Evolutionary conservation across 2,113 vertebrate genomes (phyloP).

Genomic region (Cottus gobio): DNA sequence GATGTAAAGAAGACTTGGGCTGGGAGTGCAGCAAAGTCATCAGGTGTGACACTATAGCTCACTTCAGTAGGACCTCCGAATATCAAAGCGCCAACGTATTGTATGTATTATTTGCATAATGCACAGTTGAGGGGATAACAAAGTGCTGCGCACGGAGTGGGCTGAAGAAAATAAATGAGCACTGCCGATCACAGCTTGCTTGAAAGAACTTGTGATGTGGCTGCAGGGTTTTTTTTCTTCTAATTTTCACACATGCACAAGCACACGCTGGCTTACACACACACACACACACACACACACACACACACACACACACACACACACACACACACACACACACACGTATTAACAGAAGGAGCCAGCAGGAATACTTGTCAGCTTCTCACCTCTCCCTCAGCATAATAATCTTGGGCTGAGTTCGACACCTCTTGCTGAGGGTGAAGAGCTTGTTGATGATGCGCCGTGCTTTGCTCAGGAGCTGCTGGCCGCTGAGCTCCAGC

Average conservation of each 20-base stretch:
- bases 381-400: slow-evolving; percentile 86
- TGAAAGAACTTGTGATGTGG: slow-evolving; percentile 52
- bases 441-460: slow-evolving; percentile 84
- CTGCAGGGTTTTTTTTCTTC: slow-evolving; percentile 39
- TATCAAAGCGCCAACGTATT: slow-evolving; percentile 60
- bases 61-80: slow-evolving; percentile 58
- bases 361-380: slow-evolving; percentile 42
- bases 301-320: slow-evolving; percentile 24
- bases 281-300: slow-evolving; percentile 5
- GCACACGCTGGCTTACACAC: slow-evolving; percentile 11
- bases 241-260: slow-evolving; percentile 25
- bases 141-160: slow-evolving; percentile 30
- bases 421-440: slow-evolving; percentile 86
- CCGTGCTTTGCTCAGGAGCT: slow-evolving; percentile 81
- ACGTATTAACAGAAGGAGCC: slow-evolving; percentile 46
- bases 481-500: slow-evolving; percentile 81
- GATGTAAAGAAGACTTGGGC: slow-evolving; percentile 56
- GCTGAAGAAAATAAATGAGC: slow-evolving; percentile 57
- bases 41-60: slow-evolving; percentile 69
- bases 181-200: slow-evolving; percentile 39
- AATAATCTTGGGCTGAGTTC: slow-evolving; percentile 81
- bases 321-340: slow-evolving; percentile 8
- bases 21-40: slow-evolving; percentile 71
- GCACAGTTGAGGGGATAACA: slow-evolving; percentile 55
- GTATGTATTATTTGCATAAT: slow-evolving; percentile 61